Evolutionary conservation across 2,888 invertebrate genomes (phyloP), one percentile per base, ranked within the genome.

Genomic region (Harmothoe impar): DNA sequence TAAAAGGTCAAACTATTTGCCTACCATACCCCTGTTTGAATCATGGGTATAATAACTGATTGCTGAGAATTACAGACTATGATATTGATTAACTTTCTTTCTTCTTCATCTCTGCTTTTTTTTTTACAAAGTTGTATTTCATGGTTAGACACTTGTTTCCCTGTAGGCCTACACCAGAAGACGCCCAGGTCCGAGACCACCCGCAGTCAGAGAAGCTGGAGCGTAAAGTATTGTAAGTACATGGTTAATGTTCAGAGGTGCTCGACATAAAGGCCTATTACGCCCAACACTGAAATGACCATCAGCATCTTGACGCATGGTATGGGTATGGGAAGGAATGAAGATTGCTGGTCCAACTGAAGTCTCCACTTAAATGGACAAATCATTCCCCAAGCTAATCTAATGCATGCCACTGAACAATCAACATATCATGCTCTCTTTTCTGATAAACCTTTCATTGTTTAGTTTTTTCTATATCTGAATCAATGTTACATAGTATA

Each of bases 221-320:
- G 20, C 72, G 90, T 15, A 90, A 90, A 90, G 84, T 54, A 81
- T 77, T 90, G 90, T 90, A 56, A 56, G 90, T 90, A 52, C n/a
- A 3, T n/a, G 3, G 23, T n/a, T 62, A 1, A 3, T 5, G 3
- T 62, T n/a, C 62, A 62, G 12, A 62, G 3, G 1, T 20, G 62
- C 12, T 62, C 1, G 12, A 62, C 15, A n/a, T 5, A 3, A 62
- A 62, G 20, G 43, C 43, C 43, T 43, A 43, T 7, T 7, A 43
- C 43, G 3, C 43, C 43, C 25, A 25, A 25, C 62, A 62, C 3
- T 5, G n/a, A 62, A 62, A 23, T 62, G 25, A 17, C 5, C 20
- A n/a, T 17, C 12, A 81, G 81, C 81, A 35, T 81, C 25, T 81
- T 43, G 35, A 15, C 33, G 81, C 81, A 81, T 81, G 81, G 43